Base-by-base conservation (phyloP, 2,113 vertebrate species). In the Benitochromis conjunctus region DNA sequence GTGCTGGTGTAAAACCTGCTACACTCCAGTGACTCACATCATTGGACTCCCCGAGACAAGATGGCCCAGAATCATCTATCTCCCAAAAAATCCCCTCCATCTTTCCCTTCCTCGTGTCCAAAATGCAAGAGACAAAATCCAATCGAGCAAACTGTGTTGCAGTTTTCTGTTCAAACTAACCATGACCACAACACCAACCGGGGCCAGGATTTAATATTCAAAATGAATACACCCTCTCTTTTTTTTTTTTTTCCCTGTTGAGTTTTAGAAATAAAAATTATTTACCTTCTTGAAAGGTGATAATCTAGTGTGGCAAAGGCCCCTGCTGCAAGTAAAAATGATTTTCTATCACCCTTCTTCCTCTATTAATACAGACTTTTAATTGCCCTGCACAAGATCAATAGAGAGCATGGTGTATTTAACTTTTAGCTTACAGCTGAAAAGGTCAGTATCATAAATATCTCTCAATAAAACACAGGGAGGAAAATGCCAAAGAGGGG, bases 371-470 rank as follows among this genome's bases (percentile, higher is more conserved):
- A 88, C 84, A 89, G 88, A 76, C 51, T 87, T 94, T 88, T 94
- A 93, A 95, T 94, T 95, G 90, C 80, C 77, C 86, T 57, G 87
- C 71, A 87, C 13, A 51, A 79, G 77, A 92, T 94, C 92, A 92
- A 91, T 92, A 89, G 31, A 34, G 79, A 89, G 84, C 60, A 83
- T 69, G 83, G 86, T 82, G 81, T 88, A 88, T 87, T 93, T 90
- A 91, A 92, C 90, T 92, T 93, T 91, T 83, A 81, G 87, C 81
- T 86, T 76, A 83, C 58, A 18, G 26, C 86, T 71, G 76, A 83
- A 95, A 95, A 95, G 84, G 92, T 94, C 92, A 94, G 60, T 41
- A 80, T 85, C 79, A 91, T 92, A 94, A 94, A 95, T 93, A 92
- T 86, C 87, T 87, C 51, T 86, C 36, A 79, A 84, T 85, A 83